Percentiles rank a stretch among this genome's conserved stretches.
These are phyloP conservation scores for Muscicapa comitata DNA, from an alignment of 2,797 vertebrate species.

Conservation along the genomic window DNA sequence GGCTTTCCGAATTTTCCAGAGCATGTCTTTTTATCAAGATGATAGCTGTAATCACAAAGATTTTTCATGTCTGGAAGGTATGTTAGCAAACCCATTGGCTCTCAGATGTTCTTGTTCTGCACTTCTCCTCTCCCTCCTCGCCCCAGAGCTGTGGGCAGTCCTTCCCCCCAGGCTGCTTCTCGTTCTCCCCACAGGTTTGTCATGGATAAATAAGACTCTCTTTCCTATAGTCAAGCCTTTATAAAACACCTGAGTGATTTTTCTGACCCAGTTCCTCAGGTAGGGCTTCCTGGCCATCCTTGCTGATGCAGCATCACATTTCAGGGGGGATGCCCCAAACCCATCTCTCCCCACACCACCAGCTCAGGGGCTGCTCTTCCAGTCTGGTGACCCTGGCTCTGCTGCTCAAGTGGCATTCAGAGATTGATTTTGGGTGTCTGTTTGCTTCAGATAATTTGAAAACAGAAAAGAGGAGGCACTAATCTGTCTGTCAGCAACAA, in stretches of 20 bases:
- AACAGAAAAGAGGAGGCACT: background rate
- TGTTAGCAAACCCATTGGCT: background rate
- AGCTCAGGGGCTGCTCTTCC: background rate
- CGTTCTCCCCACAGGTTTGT: background rate
- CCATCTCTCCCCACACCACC: accelerated
- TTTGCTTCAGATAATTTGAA: background rate
- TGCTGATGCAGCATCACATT: accelerated
- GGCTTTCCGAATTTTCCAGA: background rate
- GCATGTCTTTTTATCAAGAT: background rate
- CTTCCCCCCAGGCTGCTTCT: background rate
- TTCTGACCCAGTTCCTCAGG: background rate
- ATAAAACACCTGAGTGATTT: background rate
- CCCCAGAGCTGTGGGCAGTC: too few species aligned
- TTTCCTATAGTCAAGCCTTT: background rate
- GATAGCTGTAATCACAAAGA: background rate
- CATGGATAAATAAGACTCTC: background rate
- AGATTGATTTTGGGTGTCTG: background rate
- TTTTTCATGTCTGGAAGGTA: background rate
- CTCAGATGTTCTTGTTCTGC: background rate
- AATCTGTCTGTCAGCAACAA: background rate
- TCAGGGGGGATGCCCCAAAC: background rate
- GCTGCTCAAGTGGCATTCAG: background rate
- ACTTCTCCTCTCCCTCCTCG: background rate
- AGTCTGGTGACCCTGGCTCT: accelerated
- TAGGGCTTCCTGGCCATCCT: background rate